These are phyloP conservation scores for Eremobia ochroleuca DNA, from an alignment of 2,888 invertebrate genomes.

Conservation along the genomic window DNA sequence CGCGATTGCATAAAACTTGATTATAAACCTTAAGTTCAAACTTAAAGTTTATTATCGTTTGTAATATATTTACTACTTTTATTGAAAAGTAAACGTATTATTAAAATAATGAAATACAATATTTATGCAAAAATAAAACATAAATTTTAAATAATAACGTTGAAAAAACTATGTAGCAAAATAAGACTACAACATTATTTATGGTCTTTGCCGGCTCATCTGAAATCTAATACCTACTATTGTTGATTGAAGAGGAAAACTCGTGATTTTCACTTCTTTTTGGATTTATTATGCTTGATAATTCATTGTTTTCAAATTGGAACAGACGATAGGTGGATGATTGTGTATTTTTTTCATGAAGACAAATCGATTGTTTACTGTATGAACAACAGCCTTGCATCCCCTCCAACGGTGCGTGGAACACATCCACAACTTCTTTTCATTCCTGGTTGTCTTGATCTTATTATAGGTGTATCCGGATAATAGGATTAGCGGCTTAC, in stretches of 20 bases:
- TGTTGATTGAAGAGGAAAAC: not conserved
- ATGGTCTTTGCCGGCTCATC: no score
- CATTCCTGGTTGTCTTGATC: not conserved
- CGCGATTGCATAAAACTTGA: no score
- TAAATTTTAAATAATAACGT: no score
- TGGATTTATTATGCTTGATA: not conserved
- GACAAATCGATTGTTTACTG: slow-evolving; percentile 17
- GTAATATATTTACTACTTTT: no score
- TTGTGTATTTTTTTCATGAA: slow-evolving; percentile 17
- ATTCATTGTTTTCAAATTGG: not conserved
- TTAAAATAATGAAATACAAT: no score
- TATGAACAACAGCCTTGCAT: slow-evolving; percentile 38
- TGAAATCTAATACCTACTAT: no score
- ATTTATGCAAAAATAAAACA: no score
- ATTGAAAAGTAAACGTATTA: no score
- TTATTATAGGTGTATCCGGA: slow-evolving; percentile 29
- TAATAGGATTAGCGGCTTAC: slow-evolving; percentile 10
- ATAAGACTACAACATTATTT: no score
- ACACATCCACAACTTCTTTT: slow-evolving; percentile 31
- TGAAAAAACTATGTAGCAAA: no score
- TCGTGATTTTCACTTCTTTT: not conserved
- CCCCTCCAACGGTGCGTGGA: slow-evolving; percentile 32
- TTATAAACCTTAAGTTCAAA: no score
- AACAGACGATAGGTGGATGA: slow-evolving; percentile 16
- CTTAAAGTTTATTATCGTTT: no score